These are phyloP conservation scores for Riparia riparia DNA, from an alignment of 2,113 vertebrate species.

Conservation along the genomic window DNA sequence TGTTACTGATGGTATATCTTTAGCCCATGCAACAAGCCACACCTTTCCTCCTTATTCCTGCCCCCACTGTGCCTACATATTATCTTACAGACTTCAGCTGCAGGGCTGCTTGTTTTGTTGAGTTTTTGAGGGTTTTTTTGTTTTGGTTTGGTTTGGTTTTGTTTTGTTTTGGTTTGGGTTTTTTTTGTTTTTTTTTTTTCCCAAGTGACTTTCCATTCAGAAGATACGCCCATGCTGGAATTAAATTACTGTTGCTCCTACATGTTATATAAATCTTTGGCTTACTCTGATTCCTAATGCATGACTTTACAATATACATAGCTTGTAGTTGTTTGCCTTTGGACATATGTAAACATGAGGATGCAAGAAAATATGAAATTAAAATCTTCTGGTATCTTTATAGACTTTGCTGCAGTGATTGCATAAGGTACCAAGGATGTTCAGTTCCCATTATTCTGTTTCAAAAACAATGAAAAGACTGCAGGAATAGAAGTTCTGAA, in stretches of 20 bases:
- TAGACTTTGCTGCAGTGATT: neutral
- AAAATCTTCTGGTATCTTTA: neutral
- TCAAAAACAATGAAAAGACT: neutral
- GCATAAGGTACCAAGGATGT: neutral
- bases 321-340: neutral
- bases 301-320: neutral
- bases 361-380: neutral
- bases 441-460: neutral
- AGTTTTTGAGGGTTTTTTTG: no score
- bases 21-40: neutral
- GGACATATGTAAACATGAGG: neutral
- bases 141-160: no score
- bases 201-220: neutral
- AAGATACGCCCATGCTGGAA: accelerated
- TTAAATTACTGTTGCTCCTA: neutral
- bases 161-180: no score
- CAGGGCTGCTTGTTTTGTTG: neutral
- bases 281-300: neutral
- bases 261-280: neutral
- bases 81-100: neutral
- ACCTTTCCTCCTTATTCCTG: neutral
- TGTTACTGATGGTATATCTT: neutral
- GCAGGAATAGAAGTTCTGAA: neutral
- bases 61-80: neutral
- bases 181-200: neutral